These are phyloP conservation scores for Aleiodes leptofemur DNA, from an alignment of 2,888 invertebrate species.

Conservation along the genomic window DNA sequence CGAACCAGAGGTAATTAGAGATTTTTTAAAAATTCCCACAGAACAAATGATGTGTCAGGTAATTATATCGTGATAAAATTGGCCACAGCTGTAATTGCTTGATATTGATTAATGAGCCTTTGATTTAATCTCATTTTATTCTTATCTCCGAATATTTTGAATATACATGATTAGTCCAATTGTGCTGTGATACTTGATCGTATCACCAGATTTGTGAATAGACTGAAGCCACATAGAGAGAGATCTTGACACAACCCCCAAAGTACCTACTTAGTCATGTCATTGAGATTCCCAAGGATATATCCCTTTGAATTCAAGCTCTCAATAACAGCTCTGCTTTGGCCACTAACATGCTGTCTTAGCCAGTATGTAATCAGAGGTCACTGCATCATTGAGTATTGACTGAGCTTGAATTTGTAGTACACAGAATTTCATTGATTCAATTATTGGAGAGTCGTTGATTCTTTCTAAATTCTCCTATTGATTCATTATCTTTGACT, in stretches of 20 bases:
- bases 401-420: too few species aligned
- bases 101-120: conserved; percentile 22
- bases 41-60: conserved; percentile 22
- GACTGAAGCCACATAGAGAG: neutral
- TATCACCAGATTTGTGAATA: conserved; percentile 19
- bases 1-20: neutral
- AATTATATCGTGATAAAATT: conserved; percentile 24
- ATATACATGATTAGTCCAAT: too few species aligned
- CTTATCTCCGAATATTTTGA: too few species aligned
- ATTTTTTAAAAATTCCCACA: neutral
- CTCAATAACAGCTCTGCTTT: conserved; percentile 17
- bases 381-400: neutral
- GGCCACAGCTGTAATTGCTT: conserved; percentile 20
- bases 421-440: too few species aligned
- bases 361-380: conserved; percentile 3
- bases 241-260: conserved; percentile 4
- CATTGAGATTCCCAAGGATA: conserved; percentile 5
- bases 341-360: neutral
- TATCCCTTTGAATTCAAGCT: conserved; percentile 22
- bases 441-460: too few species aligned
- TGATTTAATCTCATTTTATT: conserved; percentile 7
- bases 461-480: too few species aligned
- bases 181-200: neutral
- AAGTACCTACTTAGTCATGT: neutral
- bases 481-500: too few species aligned